These are phyloP conservation scores for Eumeta japonica DNA, from an alignment of 1,140 invertebrate species.

Conservation along the genomic window DNA sequence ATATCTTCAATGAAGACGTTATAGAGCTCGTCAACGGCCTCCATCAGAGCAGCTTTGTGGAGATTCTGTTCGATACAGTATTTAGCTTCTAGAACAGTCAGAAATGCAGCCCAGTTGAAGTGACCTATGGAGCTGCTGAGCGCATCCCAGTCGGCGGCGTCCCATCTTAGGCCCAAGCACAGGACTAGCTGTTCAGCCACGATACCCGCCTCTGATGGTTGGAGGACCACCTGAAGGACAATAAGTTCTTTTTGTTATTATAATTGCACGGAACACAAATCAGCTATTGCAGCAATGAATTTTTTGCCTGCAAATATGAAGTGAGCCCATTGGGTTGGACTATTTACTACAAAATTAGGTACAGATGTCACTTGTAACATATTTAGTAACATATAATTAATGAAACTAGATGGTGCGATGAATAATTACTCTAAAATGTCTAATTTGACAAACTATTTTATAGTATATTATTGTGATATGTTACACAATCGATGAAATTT, in stretches of 20 bases:
- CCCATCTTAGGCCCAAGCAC: constrained; percentile 67
- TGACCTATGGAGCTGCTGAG: constrained; percentile 63
- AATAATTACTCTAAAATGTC: not conserved
- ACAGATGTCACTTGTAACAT: no score
- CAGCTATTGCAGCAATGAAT: not conserved
- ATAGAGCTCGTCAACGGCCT: constrained; percentile 73
- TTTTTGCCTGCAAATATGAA: no score
- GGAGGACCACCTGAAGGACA: constrained; percentile 61
- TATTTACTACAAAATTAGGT: no score
- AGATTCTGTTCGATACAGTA: constrained; percentile 61
- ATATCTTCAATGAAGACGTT: constrained; percentile 78
- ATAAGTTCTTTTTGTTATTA: constrained; percentile 1
- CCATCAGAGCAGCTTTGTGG: constrained; percentile 63
- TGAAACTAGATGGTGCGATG: no score
- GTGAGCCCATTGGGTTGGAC: no score
- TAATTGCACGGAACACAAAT: not conserved
- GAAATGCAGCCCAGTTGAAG: constrained; percentile 65
- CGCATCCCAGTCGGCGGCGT: constrained; percentile 65
- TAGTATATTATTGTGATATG: no score
- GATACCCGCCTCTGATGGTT: constrained; percentile 65
- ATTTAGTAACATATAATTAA: no score
- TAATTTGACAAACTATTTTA: no score
- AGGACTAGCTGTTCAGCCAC: constrained; percentile 66
- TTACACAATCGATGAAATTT: no score
- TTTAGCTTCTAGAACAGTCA: constrained; percentile 71